Evolutionary conservation across 2,888 invertebrate genomes (phyloP), one percentile per base, ranked within the genome.

Genomic region (Drosophila kanekoi): DNA sequence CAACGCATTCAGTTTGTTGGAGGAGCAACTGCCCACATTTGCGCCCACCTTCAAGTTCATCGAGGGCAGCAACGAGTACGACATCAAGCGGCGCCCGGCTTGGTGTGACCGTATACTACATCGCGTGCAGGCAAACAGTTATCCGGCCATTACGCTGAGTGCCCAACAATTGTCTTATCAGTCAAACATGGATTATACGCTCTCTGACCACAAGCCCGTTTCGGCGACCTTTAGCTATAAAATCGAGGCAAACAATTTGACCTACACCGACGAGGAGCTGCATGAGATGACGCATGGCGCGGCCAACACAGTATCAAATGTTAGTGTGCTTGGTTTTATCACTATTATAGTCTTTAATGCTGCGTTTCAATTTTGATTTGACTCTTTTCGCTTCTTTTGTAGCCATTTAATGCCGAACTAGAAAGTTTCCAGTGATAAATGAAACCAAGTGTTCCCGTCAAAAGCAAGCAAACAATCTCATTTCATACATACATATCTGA

Each of bases 191-290:
- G 93, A 94, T 62, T 98, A 97, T 91, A 94, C 93, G 13, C 94
- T 96, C 69, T 98, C 98, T 84, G 99, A 99, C 92, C 99, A 99
- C 93, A 97, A 97, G 91, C 98, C 99, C 2, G 98, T 99, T 40
- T 94, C 96, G 5, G 96, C 96, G 13, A 95, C 96, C 85, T 97
- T 97, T 91, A 72, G 76, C 23, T 90, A 83, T 57, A 84, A 83
- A 61, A 87, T 91, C 44, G 87, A 89, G 44, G 54, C 89, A 9
- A 41, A 71, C 28, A 77, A 79, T 16, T 57, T 53, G 11, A 80
- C 73, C 4, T 79, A 65, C 28, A 86, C 81, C 0, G 81, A 75
- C 48, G 85, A 88, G 44, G 91, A 91, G 33, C 64, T 91, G 48
- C 73, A 91, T 49, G 83, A 87, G 43, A 77, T 90, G 80, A 91